phyloP scores from a whole-genome alignment of 1,140 invertebrate genomes.

The Drosophila orena region DNA sequence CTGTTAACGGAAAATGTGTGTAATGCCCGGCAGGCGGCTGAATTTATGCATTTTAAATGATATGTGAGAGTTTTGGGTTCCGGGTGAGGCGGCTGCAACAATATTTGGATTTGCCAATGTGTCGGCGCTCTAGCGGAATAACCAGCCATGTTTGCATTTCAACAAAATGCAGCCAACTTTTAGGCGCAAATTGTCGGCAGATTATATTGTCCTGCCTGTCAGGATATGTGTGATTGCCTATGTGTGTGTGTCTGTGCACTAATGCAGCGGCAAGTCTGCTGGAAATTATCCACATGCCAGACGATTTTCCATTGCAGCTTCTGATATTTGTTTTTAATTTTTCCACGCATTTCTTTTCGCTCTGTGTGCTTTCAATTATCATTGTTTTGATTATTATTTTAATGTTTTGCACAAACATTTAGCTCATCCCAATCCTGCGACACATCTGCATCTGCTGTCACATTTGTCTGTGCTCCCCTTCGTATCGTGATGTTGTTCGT shows the following conservation, averaged over 20 bases:
- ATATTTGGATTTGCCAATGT: conserved; percentile 48
- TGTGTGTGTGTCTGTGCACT: conserved; percentile 25
- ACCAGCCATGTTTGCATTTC: conserved; percentile 50
- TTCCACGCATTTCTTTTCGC: conserved; percentile 16
- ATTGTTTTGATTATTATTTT: conserved; percentile 68
- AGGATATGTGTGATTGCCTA: conserved; percentile 6
- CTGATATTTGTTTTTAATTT: conserved; percentile 50
- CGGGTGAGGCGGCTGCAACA: conserved; percentile 23
- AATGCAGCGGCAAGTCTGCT: conserved; percentile 65
- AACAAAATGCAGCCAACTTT: conserved; percentile 63
- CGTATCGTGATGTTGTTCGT: conserved; percentile 20
- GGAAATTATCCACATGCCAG: conserved; percentile 58
- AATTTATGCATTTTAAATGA: conserved; percentile 76
- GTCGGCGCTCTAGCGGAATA: conserved; percentile 39
- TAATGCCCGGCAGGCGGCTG: conserved; percentile 61
- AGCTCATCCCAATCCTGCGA: neutral
- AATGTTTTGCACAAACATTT: conserved; percentile 53
- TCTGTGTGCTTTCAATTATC: conserved; percentile 55
- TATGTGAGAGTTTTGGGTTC: conserved; percentile 50
- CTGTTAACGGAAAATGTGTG: conserved; percentile 71
- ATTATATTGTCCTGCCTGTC: conserved; percentile 56
- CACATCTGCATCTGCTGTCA: conserved; percentile 21
- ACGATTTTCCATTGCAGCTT: conserved; percentile 56
- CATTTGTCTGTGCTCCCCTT: conserved; percentile 10
- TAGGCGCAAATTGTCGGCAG: conserved; percentile 67